Conservation (phyloP, 2,888 invertebrate species). For the Ophion ellenae region DNA sequence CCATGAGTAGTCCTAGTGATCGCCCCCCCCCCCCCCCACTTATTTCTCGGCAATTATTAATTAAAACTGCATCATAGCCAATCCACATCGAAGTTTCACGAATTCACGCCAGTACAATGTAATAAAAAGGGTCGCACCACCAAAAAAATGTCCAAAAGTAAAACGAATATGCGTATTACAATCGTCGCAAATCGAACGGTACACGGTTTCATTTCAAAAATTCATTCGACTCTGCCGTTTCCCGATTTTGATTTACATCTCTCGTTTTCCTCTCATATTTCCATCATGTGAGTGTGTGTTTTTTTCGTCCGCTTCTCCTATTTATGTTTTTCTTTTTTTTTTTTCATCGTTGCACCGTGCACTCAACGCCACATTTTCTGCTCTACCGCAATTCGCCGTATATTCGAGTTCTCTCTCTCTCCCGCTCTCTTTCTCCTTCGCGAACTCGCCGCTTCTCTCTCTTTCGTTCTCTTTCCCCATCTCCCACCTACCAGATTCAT, state of each 20-base stretch:
- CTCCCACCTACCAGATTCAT: conserved; percentile 66
- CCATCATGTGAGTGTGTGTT: not conserved
- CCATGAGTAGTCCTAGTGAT: too few species aligned
- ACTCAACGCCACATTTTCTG: conserved; percentile 73
- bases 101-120: too few species aligned
- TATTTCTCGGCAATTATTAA: too few species aligned
- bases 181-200: not conserved
- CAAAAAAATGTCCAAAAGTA: too few species aligned
- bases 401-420: conserved; percentile 61
- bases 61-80: too few species aligned
- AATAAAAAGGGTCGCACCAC: too few species aligned
- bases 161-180: not conserved
- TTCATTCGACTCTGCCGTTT: conserved; percentile 34
- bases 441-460: conserved; percentile 30
- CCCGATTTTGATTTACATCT: not conserved
- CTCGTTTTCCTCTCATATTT: not conserved
- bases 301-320: conserved; percentile 36
- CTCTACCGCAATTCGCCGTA: conserved; percentile 77
- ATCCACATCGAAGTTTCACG: too few species aligned
- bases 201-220: not conserved
- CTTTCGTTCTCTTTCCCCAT: conserved; percentile 28
- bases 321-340: conserved; percentile 59
- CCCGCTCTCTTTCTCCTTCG: conserved; percentile 23
- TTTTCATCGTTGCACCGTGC: conserved; percentile 58
- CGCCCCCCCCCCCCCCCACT: too few species aligned